Base-by-base conservation (phyloP, 1,140 invertebrate genomes). In the Sitobion miscanthi region DNA sequence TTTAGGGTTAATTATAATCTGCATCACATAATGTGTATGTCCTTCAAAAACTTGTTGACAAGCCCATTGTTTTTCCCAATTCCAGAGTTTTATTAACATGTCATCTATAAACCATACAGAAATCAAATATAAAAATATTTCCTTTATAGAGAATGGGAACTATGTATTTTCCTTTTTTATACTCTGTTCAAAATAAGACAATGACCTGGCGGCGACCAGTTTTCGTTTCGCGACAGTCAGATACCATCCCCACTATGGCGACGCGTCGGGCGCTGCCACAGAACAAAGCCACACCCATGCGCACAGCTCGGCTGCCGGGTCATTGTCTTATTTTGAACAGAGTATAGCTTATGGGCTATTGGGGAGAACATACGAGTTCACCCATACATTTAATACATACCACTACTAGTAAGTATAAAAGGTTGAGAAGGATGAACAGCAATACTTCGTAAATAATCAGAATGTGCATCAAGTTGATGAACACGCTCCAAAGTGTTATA, bases 21-120 rank as follows among this genome's bases (percentile, higher is more conserved):
- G 99, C 99, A 99, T 99, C 0, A 99, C 99, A 95, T 99, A 99
- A 95, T 99, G 99, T 1, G 98, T 99, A 95, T 99, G 99, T 0
- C 99, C 98, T 95, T 99, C 99, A 95, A 99, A 99, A 2, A 99
- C 98, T 95, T 99, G 99, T 94, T 99, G 99, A 94, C 99, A 99
- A 1, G 97, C 96, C 98, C 99, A 99, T 94, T 98, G 97, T 95
- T 99, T 99, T 49, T 99, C 99, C 99, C 99, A 99, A 95, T 99
- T 99, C 99, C 99, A 99, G 49, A 99, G 95, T 95, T 99, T 99
- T 89, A 99, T 99, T 47, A 98, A 96, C 98, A 99, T 99, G 95
- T 99, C 99, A 97, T 99, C 99, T 99, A 95, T 69, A 90, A 62
- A 62, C 0, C 11, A 62, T 89, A 57, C 45, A 86, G 30, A n/a